Evolutionary conservation across 2,888 invertebrate species (phyloP).

Genomic region (Apodemia mormo): DNA sequence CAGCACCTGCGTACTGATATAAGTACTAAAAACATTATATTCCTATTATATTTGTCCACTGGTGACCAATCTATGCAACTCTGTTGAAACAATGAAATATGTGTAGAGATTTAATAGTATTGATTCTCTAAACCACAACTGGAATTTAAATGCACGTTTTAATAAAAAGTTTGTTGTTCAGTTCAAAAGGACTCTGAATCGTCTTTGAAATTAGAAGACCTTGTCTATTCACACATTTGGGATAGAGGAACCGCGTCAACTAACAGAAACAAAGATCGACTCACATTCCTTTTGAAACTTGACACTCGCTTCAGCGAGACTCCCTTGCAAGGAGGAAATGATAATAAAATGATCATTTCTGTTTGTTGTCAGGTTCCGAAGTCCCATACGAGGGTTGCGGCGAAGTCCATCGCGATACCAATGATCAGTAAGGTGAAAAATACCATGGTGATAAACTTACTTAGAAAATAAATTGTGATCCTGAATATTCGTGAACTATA

Average conservation of each 20-base stretch:
- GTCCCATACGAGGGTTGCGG: slow-evolving; percentile 69
- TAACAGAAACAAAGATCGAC: slow-evolving; percentile 81
- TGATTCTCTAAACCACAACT: too few species aligned
- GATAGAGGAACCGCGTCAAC: slow-evolving; percentile 79
- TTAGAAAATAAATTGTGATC: slow-evolving; percentile 45
- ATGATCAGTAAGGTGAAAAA: slow-evolving; percentile 53
- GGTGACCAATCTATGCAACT: too few species aligned
- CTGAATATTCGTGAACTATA: slow-evolving; percentile 39
- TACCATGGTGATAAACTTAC: slow-evolving; percentile 56
- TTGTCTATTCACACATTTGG: slow-evolving; percentile 49
- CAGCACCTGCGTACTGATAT: too few species aligned
- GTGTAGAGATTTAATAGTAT: too few species aligned
- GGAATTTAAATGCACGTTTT: too few species aligned
- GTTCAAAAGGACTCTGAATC: slow-evolving; percentile 82
- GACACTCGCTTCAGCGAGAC: slow-evolving; percentile 38
- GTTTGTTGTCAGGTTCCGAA: slow-evolving; percentile 83
- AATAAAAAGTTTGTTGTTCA: neutral
- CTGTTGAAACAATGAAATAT: too few species aligned
- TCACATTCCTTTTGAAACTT: slow-evolving; percentile 80
- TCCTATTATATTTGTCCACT: too few species aligned
- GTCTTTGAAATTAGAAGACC: slow-evolving; percentile 70
- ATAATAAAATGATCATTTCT: slow-evolving; percentile 80
- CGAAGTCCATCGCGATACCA: slow-evolving; percentile 53
- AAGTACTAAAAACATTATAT: too few species aligned
- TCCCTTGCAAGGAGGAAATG: slow-evolving; percentile 58